Evolutionary conservation across 2,113 vertebrate genomes (phyloP).

Genomic region (Ramphastos sulfuratus): DNA sequence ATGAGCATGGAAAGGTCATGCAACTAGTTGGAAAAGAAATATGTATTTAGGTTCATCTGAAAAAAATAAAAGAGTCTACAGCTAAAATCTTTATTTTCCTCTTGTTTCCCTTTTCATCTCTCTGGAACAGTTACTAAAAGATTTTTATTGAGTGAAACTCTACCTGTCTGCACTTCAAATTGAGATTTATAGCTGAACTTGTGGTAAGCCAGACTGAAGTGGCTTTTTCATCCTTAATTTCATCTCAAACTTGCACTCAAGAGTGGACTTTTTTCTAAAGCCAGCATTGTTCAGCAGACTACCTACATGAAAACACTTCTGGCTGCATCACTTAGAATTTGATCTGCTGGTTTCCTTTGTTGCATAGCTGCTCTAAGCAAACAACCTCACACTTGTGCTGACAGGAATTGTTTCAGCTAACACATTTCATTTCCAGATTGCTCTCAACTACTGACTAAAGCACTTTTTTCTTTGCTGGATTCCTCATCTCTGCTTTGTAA

Average conservation of each 20-base stretch:
- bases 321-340: background rate
- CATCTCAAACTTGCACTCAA: background rate
- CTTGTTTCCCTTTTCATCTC: background rate
- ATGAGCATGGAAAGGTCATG: background rate
- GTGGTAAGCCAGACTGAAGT: background rate
- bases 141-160: background rate
- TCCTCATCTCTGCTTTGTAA: background rate
- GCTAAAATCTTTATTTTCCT: background rate
- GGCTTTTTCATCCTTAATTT: background rate
- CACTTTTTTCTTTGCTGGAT: background rate
- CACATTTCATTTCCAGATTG: background rate
- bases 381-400: background rate
- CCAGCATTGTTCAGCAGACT: background rate
- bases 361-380: background rate
- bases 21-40: background rate
- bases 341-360: background rate
- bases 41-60: background rate
- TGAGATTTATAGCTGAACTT: background rate
- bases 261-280: background rate
- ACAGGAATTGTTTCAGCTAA: background rate
- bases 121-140: background rate
- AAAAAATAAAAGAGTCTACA: background rate
- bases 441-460: background rate
- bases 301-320: background rate
- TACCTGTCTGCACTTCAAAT: background rate